Conservation (phyloP, 2,888 invertebrate genomes). For the Drosophila koepferae region DNA sequence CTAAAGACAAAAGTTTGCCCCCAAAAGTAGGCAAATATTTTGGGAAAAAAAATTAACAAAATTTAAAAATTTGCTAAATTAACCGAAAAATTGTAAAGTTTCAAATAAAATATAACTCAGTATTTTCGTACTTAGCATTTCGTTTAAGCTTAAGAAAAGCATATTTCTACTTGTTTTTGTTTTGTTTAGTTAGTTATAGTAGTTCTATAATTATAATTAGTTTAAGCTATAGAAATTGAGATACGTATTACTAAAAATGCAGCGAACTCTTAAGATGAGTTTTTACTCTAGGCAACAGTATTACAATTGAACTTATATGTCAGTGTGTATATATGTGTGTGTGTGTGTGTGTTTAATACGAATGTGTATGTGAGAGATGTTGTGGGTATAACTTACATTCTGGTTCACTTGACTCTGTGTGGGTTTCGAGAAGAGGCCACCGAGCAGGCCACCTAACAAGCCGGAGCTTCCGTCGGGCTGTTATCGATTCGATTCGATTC, state of each 20-base stretch:
- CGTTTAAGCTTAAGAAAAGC: constrained; percentile 38
- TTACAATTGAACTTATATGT: constrained; percentile 48
- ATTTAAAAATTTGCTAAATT: constrained; percentile 5
- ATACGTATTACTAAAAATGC: constrained; percentile 50
- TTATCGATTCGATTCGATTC: constrained; percentile 50
- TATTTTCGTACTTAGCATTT: constrained; percentile 33
- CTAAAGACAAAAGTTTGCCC: constrained; percentile 17
- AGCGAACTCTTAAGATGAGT: constrained; percentile 60
- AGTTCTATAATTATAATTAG: constrained; percentile 8
- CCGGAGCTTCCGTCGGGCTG: constrained; percentile 84
- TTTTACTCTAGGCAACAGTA: constrained; percentile 55
- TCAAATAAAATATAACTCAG: constrained; percentile 21
- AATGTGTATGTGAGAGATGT: constrained; percentile 69
- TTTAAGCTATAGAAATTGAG: constrained; percentile 19
- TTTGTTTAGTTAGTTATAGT: constrained; percentile 5
- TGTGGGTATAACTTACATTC: constrained; percentile 84
- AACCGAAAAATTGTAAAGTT: constrained; percentile 1
- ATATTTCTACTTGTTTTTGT: constrained; percentile 28
- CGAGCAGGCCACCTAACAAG: constrained; percentile 85
- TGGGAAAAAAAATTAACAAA: neutral
- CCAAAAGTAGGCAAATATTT: constrained; percentile 8
- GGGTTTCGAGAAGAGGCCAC: constrained; percentile 85
- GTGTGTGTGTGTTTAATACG: constrained; percentile 35
- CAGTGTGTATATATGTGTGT: constrained; percentile 34
- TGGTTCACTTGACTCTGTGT: constrained; percentile 84